phyloP scores from a whole-genome alignment of 2,888 invertebrate genomes.

The Ophion ventricosus region DNA sequence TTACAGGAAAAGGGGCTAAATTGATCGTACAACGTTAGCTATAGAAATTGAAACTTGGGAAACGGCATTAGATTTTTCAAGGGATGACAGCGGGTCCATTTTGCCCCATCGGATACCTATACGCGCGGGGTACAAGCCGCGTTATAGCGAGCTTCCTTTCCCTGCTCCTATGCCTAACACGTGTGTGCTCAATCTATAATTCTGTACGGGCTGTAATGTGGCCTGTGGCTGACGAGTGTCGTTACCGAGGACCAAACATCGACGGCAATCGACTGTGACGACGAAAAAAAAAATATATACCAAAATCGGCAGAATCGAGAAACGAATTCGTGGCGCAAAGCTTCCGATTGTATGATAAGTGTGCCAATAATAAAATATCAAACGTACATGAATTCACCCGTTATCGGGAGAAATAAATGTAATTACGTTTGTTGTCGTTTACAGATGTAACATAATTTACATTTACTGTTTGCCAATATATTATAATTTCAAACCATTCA shows the following conservation, averaged over 20 bases:
- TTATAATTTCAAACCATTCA: too few species aligned
- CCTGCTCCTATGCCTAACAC: neutral
- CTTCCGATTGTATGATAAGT: neutral
- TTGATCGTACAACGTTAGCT: too few species aligned
- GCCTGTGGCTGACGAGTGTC: slow-evolving; percentile 79
- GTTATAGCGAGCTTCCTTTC: neutral
- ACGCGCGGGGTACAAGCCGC: neutral
- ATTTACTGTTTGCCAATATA: too few species aligned
- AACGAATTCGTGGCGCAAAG: neutral
- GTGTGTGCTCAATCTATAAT: neutral
- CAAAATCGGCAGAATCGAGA: neutral
- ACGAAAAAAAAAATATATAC: neutral
- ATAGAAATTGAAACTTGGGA: too few species aligned
- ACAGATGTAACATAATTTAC: too few species aligned
- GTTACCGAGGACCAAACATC: slow-evolving; percentile 75
- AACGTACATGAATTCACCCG: neutral
- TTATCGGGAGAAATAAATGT: neutral
- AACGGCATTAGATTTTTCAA: too few species aligned
- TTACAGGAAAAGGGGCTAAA: too few species aligned
- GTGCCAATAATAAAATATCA: neutral
- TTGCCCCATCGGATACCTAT: neutral
- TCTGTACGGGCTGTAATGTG: slow-evolving; percentile 32
- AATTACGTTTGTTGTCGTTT: neutral
- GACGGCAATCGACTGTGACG: slow-evolving; percentile 40
- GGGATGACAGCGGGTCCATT: too few species aligned